Base-by-base conservation (phyloP, 2,113 vertebrate species). In the Apteryx mantelli region DNA sequence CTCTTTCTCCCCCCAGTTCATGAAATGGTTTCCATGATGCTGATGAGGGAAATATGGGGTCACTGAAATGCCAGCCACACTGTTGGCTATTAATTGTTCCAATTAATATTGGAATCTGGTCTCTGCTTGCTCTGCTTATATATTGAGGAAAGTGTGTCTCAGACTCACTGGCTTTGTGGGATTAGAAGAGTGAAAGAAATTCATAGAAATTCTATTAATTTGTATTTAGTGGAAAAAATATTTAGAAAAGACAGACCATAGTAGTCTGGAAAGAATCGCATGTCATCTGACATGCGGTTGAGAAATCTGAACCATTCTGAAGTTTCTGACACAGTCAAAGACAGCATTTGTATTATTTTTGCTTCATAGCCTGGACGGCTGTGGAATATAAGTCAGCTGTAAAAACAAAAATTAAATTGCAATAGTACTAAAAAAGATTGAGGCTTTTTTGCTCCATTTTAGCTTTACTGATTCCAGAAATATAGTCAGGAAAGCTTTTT, bases 361-460 rank as follows among this genome's bases (percentile, higher is more conserved):
- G 86, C 85, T 73, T 69, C 15, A 13, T 36, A 58, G 30, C 20
- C 75, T 70, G 53, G 1, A 10, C 63, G 24, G 50, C 64, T 81
- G 6, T 58, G 61, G 14, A 70, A 20, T 48, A 76, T 61, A 18
- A 82, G 20, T 68, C 52, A 93, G 20, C 44, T 80, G 44, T 86
- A 86, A 61, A 92, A 86, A 89, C 71, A 60, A 79, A 86, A 86
- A 24, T 65, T 6, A 77, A 65, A 11, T 34, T 88, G 15, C 3
- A 34, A 40, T 58, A 48, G 32, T 50, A 58, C 5, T 13, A 17
- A 44, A 63, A 90, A 44, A 80, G 15, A 12, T 18, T 89, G 26
- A 1, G 2, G 0, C 0, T 2, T 56, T 90, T 81, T 61, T 52
- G 48, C n/a, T 28, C 21, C 46, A 20, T 73, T 73, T 73, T 26